Conservation (phyloP, 2,888 invertebrate species). For the Camponotus fellah region DNA sequence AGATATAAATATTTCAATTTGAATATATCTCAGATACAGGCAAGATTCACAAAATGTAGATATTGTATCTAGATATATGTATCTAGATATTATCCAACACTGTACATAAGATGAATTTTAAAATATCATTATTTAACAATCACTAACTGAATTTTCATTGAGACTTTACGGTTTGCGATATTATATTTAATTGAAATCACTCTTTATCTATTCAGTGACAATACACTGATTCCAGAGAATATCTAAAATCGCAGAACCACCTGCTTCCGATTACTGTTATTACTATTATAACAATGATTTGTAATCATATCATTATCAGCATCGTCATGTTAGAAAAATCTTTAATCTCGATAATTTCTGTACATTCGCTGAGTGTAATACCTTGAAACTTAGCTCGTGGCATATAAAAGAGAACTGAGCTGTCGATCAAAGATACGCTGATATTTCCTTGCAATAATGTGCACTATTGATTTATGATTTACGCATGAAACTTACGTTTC, state of each 20-base stretch:
- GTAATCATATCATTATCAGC: background rate
- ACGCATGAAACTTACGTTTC: background rate
- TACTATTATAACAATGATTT: background rate
- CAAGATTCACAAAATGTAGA: too few relatives aligned
- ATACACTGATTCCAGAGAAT: background rate
- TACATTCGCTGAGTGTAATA: conserved; percentile 5
- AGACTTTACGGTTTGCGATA: background rate
- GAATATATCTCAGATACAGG: too few relatives aligned
- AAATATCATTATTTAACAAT: background rate
- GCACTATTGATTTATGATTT: conserved; percentile 30
- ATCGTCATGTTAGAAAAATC: background rate
- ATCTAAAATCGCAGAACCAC: background rate
- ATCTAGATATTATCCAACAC: too few relatives aligned
- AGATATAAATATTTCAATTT: too few relatives aligned
- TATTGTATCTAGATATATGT: too few relatives aligned
- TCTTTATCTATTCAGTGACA: background rate
- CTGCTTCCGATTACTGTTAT: background rate
- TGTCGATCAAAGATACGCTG: conserved; percentile 33
- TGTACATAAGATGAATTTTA: background rate
- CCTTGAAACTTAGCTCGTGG: conserved; percentile 17
- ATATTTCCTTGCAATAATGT: conserved; percentile 28
- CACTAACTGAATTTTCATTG: background rate
- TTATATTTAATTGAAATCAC: background rate
- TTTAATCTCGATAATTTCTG: conserved; percentile 28
- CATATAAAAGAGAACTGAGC: conserved; percentile 22